Base-by-base conservation (phyloP, 64 coral and sea anemone species). In the Dendrophyllia cribrosa region DNA sequence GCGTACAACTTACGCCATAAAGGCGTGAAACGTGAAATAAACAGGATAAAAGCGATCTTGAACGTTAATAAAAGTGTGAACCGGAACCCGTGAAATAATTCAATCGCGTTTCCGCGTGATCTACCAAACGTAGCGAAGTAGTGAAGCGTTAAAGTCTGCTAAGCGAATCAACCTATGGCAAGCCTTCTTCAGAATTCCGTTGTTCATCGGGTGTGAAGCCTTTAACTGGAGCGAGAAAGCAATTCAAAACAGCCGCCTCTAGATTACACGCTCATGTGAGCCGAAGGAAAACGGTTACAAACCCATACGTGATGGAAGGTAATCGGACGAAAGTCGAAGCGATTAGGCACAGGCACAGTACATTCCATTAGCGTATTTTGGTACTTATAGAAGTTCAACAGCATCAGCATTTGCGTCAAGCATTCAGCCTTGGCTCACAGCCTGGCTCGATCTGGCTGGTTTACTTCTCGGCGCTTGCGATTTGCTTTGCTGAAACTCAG, bases 201-300 rank as follows among this genome's bases (percentile, higher is more conserved):
- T 84, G 3, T 84, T 63, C 1, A 21, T 23, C 34, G 26, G 20
- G 80, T 58, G 24, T 77, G 48, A 48, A 51, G 17, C 20, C 53
- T 21, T 10, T 82, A 17, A 82, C 26, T 64, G 78, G 24, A 59
- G 78, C 20, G 24, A 67, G 63, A 46, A 84, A 84, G 80, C 20
- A 84, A 84, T 84, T 84, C 47, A 0, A 84, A 84, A 68, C 17
- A 84, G 60, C 20, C 64, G 23, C 17, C 21, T 84, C 60, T 50
- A 66, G 61, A 60, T 66, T 68, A 67, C 65, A 68, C 80, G 80
- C 61, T 49, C 10, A 1, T 68, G 61, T 67, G 62, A 68, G 11
- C 20, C 44, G 9, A 7, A 14, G 25, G 5, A 12, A 11, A 49
- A 83, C 60, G 17, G 24, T 48, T 23, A 15, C 11, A 81, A 59